Evolutionary conservation across 2,113 vertebrate species (phyloP).

Genomic region (Erythrocercus mccallii): DNA sequence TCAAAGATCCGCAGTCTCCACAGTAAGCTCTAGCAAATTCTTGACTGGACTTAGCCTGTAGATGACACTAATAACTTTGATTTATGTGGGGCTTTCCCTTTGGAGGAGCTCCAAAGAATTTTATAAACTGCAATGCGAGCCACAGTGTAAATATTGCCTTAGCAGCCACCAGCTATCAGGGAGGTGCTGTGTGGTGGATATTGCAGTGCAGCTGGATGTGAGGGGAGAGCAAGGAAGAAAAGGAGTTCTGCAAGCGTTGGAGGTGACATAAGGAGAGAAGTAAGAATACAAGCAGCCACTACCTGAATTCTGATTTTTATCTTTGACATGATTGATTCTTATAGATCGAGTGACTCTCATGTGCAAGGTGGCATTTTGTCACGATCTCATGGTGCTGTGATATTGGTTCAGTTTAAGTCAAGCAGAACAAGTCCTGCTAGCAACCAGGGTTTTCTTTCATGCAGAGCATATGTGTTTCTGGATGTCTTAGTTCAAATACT

Average conservation of each 20-base stretch:
- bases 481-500: neutral
- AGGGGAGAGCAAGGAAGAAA: neutral
- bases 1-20: neutral
- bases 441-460: neutral
- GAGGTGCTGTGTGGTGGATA: neutral
- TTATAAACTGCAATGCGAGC: neutral
- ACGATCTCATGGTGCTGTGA: neutral
- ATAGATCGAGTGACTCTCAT: neutral
- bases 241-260: neutral
- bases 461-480: rapidly evolving
- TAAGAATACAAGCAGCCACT: neutral
- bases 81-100: constrained; percentile 10
- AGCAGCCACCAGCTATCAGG: neutral
- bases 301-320: neutral
- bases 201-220: neutral
- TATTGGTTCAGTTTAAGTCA: neutral
- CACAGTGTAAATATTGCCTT: neutral
- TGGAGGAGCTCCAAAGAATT: constrained; percentile 23
- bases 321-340: neutral
- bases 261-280: neutral
- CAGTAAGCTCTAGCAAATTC: neutral
- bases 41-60: neutral
- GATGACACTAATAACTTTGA: neutral
- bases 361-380: neutral
- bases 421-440: neutral